Conservation (phyloP, 2,113 vertebrate species). For the Noctilio leporinus region DNA sequence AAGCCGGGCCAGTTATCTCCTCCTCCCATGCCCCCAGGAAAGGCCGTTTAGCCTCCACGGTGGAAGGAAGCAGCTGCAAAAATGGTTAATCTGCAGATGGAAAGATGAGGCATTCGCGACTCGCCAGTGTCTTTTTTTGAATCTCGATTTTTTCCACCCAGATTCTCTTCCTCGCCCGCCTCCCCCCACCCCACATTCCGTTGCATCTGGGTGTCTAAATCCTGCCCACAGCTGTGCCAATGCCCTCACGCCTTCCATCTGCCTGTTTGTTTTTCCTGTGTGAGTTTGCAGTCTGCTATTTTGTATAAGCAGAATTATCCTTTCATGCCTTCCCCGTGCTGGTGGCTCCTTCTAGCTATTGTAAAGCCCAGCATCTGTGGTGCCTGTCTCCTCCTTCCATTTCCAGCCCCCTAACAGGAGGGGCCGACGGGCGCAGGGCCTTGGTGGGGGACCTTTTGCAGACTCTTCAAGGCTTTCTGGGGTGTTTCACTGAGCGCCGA, state of each 20-base stretch:
- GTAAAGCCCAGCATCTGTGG: slow-evolving; percentile 71
- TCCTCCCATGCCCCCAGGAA: background rate
- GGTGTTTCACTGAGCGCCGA: background rate
- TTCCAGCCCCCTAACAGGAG: slow-evolving; percentile 65
- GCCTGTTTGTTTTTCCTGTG: slow-evolving; percentile 82
- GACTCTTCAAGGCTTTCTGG: background rate
- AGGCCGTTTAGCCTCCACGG: background rate
- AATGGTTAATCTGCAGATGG: background rate
- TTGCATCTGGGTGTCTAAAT: slow-evolving; percentile 80
- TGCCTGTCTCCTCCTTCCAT: slow-evolving; percentile 59
- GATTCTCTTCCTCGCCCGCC: slow-evolving; percentile 32
- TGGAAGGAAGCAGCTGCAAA: background rate
- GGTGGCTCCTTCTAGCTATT: slow-evolving; percentile 70
- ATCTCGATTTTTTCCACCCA: background rate
- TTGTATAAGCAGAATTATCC: slow-evolving; percentile 85
- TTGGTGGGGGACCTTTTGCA: background rate
- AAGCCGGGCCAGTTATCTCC: background rate
- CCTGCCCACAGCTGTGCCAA: slow-evolving; percentile 78
- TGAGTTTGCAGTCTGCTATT: slow-evolving; percentile 80
- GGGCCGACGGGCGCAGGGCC: slow-evolving; percentile 40
- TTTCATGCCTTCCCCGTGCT: slow-evolving; percentile 73
- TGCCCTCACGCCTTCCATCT: slow-evolving; percentile 77
- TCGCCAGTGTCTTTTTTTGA: background rate
- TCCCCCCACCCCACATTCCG: slow-evolving; percentile 65
- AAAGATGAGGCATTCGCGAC: background rate